These are phyloP conservation scores for Aplochiton taeniatus DNA, from an alignment of 2,797 vertebrate species.

Conservation along the genomic window DNA sequence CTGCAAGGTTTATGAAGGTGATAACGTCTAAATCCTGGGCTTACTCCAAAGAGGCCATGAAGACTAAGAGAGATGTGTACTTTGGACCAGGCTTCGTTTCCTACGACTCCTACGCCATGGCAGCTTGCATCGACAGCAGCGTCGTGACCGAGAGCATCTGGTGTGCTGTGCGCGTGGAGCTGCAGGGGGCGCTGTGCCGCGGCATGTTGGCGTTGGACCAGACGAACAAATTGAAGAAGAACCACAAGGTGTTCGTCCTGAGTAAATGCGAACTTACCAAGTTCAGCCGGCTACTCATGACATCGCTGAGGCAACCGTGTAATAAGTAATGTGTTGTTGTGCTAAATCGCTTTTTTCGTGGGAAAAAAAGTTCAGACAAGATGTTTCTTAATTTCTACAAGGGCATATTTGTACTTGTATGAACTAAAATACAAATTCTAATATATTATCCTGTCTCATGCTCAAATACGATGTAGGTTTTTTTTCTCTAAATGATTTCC, in stretches of 20 bases:
- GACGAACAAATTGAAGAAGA: conserved; percentile 61
- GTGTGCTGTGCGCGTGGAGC: conserved; percentile 72
- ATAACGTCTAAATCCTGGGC: conserved; percentile 71
- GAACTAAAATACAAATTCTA: too few relatives aligned
- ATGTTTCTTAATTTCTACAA: too few relatives aligned
- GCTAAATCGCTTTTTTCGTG: background rate
- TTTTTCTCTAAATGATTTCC: too few relatives aligned
- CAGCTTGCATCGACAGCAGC: conserved; percentile 69
- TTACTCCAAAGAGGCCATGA: conserved; percentile 54
- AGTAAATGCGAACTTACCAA: conserved; percentile 66
- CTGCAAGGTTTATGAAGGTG: conserved; percentile 74
- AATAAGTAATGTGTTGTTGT: conserved; percentile 9
- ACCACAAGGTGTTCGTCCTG: conserved; percentile 65
- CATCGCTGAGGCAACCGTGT: conserved; percentile 58
- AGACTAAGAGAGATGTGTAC: conserved; percentile 53
- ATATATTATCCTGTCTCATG: too few relatives aligned
- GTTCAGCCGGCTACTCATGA: conserved; percentile 67
- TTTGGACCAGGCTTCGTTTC: conserved; percentile 74
- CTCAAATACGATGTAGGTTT: too few relatives aligned
- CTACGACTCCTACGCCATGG: conserved; percentile 75
- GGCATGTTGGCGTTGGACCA: conserved; percentile 78
- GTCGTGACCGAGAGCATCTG: conserved; percentile 63
- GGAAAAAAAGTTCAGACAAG: too few relatives aligned
- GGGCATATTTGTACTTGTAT: too few relatives aligned
- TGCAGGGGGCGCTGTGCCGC: conserved; percentile 66